These are phyloP conservation scores for Sebastiscus tertius DNA, from an alignment of 2,797 vertebrate genomes.

Conservation along the genomic window DNA sequence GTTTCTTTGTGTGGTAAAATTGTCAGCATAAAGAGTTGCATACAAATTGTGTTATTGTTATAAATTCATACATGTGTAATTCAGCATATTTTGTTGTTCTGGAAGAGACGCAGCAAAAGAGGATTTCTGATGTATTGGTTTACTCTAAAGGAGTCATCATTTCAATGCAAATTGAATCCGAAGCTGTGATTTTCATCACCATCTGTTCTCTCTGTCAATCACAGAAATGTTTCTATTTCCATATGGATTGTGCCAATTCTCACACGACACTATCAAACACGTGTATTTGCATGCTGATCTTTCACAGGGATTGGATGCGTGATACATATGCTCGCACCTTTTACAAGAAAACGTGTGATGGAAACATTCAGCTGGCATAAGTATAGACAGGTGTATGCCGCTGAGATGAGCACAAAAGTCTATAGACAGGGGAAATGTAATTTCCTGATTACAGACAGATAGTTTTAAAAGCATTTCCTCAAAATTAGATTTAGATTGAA, in stretches of 20 bases:
- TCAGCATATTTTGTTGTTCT: conserved; percentile 17
- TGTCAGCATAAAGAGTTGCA: background rate
- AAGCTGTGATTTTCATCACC: background rate
- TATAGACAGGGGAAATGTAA: background rate
- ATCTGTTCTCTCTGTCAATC: background rate
- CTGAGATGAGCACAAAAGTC: background rate
- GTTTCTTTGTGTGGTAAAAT: background rate
- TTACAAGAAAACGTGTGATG: background rate
- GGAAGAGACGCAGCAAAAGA: background rate
- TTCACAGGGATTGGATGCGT: background rate
- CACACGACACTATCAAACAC: background rate
- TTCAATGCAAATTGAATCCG: conserved; percentile 42
- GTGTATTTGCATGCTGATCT: background rate
- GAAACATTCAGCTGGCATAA: background rate
- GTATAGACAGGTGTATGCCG: too few relatives aligned
- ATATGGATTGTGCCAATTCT: background rate
- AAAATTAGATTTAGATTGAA: conserved; percentile 29
- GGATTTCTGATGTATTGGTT: conserved; percentile 10
- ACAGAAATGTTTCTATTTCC: background rate
- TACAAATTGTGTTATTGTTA: background rate
- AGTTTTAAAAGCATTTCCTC: conserved; percentile 27
- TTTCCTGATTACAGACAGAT: conserved; percentile 18
- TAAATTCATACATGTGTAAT: conserved; percentile 11
- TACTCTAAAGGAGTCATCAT: conserved; percentile 3
- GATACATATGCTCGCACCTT: background rate